Percentiles rank a stretch among this genome's conserved stretches.
Conservation (phyloP, 2,113 vertebrate species). For the Sebastes fasciatus region DNA sequence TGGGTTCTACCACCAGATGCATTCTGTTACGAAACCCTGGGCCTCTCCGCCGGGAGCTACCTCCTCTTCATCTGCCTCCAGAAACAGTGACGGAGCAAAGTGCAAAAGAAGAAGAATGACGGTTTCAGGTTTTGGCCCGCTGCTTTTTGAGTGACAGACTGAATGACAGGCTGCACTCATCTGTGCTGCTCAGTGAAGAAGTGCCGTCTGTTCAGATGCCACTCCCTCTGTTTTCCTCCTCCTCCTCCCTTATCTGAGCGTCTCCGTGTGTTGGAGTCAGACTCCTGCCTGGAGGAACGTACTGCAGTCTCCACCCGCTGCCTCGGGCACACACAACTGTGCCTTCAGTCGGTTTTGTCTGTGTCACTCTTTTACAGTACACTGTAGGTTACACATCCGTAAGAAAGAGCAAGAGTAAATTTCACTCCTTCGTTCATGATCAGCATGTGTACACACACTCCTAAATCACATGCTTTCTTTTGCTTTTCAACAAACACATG, state of each 20-base stretch:
- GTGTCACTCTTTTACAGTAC: conserved; percentile 3
- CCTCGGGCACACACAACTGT: conserved; percentile 47
- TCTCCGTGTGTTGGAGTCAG: conserved; percentile 47
- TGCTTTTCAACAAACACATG: neutral
- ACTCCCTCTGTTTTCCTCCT: conserved; percentile 54
- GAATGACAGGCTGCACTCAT: conserved; percentile 58
- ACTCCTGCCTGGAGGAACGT: conserved; percentile 54
- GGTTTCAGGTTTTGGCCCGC: neutral
- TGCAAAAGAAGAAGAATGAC: neutral
- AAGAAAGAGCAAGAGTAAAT: conserved; percentile 3
- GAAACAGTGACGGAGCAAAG: conserved; percentile 23
- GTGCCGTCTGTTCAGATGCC: conserved; percentile 61
- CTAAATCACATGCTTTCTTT: neutral
- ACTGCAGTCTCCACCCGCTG: conserved; percentile 63
- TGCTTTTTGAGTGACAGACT: conserved; percentile 64
- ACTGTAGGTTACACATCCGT: conserved; percentile 2
- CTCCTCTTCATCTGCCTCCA: conserved; percentile 56
- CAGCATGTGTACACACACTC: neutral
- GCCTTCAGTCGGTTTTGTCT: conserved; percentile 26
- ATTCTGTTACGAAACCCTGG: conserved; percentile 71
- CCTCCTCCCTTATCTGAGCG: conserved; percentile 52
- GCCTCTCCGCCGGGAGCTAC: conserved; percentile 25
- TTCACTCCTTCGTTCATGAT: neutral
- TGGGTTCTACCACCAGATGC: conserved; percentile 80
- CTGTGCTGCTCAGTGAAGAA: conserved; percentile 51